These are phyloP conservation scores for Entomyzon cyanotis DNA, from an alignment of 2,113 vertebrate genomes.

Conservation along the genomic window DNA sequence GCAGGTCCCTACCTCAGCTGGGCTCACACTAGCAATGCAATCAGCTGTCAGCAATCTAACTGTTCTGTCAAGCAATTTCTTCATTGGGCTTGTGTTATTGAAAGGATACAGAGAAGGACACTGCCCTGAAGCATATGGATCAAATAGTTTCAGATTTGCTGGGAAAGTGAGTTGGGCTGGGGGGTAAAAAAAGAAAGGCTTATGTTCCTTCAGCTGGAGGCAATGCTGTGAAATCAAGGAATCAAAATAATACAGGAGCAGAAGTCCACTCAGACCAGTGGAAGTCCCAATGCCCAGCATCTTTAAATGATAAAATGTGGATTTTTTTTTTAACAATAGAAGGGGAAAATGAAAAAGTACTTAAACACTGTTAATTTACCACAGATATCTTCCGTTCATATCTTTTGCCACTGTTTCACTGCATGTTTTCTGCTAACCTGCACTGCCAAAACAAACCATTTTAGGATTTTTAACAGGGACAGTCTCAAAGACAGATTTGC, in stretches of 20 bases:
- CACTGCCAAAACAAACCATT: neutral
- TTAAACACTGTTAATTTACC: neutral
- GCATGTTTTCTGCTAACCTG: neutral
- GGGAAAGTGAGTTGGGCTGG: neutral
- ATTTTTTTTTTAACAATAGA: neutral
- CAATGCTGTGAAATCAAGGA: neutral
- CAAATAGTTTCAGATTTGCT: neutral
- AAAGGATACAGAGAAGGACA: neutral
- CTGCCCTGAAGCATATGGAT: neutral
- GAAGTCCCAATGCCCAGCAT: neutral
- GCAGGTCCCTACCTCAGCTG: neutral
- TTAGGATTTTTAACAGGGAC: neutral
- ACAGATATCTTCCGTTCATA: neutral
- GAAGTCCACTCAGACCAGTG: neutral
- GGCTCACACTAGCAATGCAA: neutral
- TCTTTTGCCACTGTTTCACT: neutral
- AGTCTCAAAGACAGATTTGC: neutral
- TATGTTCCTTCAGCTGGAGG: neutral
- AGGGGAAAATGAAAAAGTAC: neutral
- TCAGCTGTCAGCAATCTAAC: neutral
- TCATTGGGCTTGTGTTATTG: neutral
- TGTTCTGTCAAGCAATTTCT: neutral
- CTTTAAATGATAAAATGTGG: neutral
- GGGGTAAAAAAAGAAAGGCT: neutral
- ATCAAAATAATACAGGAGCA: neutral